Evolutionary conservation across 2,888 invertebrate species (phyloP).

Genomic region (Hybos culiciformis): DNA sequence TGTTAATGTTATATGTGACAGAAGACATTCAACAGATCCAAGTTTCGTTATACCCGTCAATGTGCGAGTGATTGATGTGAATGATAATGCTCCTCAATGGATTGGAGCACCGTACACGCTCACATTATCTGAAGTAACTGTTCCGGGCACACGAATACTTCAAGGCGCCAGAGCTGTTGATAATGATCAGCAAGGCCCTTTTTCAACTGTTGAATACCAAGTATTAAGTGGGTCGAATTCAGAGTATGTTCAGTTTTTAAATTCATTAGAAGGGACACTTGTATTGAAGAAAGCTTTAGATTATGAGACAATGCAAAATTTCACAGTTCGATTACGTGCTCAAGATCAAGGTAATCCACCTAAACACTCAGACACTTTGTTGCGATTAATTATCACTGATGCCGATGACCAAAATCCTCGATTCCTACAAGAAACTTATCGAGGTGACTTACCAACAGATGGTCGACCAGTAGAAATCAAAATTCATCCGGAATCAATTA

Average conservation of each 20-base stretch:
- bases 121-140: conserved; percentile 71
- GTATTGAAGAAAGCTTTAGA: conserved; percentile 68
- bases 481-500: conserved; percentile 57
- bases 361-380: conserved; percentile 55
- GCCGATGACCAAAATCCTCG: conserved; percentile 86
- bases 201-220: conserved; percentile 72
- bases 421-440: conserved; percentile 62
- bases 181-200: conserved; percentile 77
- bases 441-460: conserved; percentile 50
- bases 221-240: conserved; percentile 64
- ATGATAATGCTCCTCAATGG: conserved; percentile 80
- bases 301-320: conserved; percentile 64
- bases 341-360: conserved; percentile 75
- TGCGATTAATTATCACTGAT: conserved; percentile 68
- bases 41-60: conserved; percentile 35
- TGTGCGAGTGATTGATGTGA: conserved; percentile 71
- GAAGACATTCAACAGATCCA: conserved; percentile 62
- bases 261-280: conserved; percentile 71
- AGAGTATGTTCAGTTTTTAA: conserved; percentile 70
- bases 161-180: conserved; percentile 67
- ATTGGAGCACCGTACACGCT: conserved; percentile 66
- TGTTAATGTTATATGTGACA: conserved; percentile 73
- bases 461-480: conserved; percentile 40
- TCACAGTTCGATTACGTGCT: conserved; percentile 60
- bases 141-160: conserved; percentile 55